Evolutionary conservation across 2,888 invertebrate species (phyloP).

Genomic region (Agrochola litura): DNA sequence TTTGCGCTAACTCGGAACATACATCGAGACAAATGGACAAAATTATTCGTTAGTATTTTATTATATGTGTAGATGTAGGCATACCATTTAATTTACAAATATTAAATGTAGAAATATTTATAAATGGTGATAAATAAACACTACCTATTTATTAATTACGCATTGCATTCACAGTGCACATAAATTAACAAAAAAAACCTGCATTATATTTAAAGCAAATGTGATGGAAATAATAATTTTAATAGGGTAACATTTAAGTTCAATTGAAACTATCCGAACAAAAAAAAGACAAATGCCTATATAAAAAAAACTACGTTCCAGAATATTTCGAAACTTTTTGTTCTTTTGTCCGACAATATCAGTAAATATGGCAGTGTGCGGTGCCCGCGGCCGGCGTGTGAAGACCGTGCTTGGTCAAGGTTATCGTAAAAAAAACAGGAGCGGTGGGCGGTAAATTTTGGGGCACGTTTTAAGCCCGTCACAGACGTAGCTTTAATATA

Average conservation of each 20-base stretch:
- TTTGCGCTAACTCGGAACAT: too few species aligned
- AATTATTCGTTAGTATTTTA: too few species aligned
- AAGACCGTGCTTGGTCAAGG: slow-evolving; percentile 23
- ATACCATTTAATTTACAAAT: too few species aligned
- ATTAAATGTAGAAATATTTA: too few species aligned
- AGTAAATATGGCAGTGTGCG: slow-evolving; percentile 12
- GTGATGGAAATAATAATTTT: neutral
- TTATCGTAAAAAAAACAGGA: slow-evolving; percentile 14
- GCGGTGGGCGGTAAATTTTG: neutral
- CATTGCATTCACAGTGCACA: neutral
- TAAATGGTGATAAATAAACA: neutral
- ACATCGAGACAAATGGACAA: too few species aligned
- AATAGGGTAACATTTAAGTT: neutral
- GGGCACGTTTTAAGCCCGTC: too few species aligned
- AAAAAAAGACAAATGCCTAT: neutral
- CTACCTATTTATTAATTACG: neutral
- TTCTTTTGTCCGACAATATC: neutral
- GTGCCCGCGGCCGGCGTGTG: slow-evolving; percentile 4
- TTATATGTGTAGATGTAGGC: too few species aligned
- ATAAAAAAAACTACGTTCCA: neutral
- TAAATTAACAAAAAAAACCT: neutral
- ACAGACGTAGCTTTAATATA: too few species aligned
- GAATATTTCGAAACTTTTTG: neutral
- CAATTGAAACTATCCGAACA: too few species aligned
- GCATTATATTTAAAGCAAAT: neutral